These are phyloP conservation scores for Leucania comma DNA, from an alignment of 2,888 invertebrate genomes.

Conservation along the genomic window DNA sequence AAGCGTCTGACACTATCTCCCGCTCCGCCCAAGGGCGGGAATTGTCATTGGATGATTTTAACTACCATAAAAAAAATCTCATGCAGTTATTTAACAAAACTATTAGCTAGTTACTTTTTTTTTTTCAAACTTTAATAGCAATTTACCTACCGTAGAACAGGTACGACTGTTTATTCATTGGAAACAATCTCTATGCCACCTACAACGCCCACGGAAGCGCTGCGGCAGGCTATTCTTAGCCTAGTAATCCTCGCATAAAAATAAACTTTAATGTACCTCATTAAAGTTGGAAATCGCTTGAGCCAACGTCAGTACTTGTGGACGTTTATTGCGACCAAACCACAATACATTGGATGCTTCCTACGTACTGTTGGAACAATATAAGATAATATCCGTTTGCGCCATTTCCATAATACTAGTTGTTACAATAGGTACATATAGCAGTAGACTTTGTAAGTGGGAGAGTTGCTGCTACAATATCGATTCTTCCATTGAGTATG, in stretches of 20 bases:
- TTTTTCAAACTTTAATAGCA: no score
- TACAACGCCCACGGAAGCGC: slow-evolving; percentile 2
- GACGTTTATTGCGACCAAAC: slow-evolving; percentile 42
- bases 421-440: slow-evolving; percentile 9
- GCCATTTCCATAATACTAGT: slow-evolving; percentile 39
- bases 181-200: slow-evolving; percentile 1
- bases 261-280: slow-evolving; percentile 1
- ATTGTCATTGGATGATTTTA: no score
- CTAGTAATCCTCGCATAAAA: slow-evolving; percentile 6
- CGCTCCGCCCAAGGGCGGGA: no score
- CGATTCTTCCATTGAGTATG: not conserved
- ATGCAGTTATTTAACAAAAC: no score
- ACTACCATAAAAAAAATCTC: no score
- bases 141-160: not conserved
- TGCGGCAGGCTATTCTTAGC: slow-evolving; percentile 17
- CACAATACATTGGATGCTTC: slow-evolving; percentile 47
- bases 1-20: no score
- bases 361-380: slow-evolving; percentile 49
- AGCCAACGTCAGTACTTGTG: slow-evolving; percentile 5
- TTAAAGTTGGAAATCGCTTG: slow-evolving; percentile 22
- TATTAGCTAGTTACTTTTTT: no score
- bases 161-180: slow-evolving; percentile 5
- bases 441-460: not conserved
- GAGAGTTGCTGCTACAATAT: not conserved
- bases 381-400: slow-evolving; percentile 59